Evolutionary conservation across 2,888 invertebrate species (phyloP).

Genomic region (Seira musarum): DNA sequence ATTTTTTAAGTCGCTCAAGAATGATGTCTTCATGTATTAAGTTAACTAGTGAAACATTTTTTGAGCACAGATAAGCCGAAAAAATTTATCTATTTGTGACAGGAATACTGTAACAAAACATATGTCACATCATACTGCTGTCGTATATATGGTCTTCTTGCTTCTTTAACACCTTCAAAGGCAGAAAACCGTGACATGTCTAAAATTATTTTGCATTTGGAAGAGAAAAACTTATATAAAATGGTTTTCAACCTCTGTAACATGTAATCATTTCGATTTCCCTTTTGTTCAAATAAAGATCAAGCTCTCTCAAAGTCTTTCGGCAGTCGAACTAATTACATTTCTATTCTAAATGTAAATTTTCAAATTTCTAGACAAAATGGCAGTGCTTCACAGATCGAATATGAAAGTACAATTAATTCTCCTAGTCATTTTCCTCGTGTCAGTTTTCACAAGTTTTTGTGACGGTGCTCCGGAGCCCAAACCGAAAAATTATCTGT

Average conservation of each 20-base stretch:
- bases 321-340: too few species aligned
- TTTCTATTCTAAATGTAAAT: not conserved
- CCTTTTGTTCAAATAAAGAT: constrained; percentile 31
- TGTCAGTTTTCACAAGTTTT: too few species aligned
- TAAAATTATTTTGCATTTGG: not conserved
- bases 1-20: too few species aligned
- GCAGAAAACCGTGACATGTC: constrained; percentile 27
- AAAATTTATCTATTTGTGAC: too few species aligned
- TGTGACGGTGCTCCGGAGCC: constrained; percentile 37
- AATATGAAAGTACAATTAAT: not conserved
- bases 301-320: too few species aligned
- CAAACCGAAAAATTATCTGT: constrained; percentile 31
- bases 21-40: too few species aligned
- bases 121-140: too few species aligned
- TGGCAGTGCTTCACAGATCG: not conserved
- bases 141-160: too few species aligned
- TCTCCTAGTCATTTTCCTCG: too few species aligned
- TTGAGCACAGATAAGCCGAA: too few species aligned
- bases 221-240: constrained; percentile 37
- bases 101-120: too few species aligned
- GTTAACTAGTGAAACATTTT: too few species aligned
- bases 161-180: constrained; percentile 10
- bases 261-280: constrained; percentile 53
- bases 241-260: constrained; percentile 3
- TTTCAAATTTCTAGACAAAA: not conserved